phyloP scores from a whole-genome alignment of 1,140 invertebrate genomes.

The Microplitis demolitor region DNA sequence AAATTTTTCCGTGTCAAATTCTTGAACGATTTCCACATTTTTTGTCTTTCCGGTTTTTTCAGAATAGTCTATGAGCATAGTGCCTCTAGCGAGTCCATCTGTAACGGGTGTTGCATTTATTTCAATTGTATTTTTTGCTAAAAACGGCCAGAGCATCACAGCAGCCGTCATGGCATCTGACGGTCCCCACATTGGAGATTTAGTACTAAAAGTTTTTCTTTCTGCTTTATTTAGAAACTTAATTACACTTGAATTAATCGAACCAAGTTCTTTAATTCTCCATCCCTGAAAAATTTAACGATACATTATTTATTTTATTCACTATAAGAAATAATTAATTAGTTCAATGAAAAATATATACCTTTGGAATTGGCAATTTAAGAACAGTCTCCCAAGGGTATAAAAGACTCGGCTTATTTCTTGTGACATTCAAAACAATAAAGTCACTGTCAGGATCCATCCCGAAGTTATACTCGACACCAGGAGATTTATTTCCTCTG shows the following conservation, averaged over 20 bases:
- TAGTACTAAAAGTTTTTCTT: constrained; percentile 23
- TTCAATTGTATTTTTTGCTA: constrained; percentile 28
- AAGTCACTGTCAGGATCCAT: constrained; percentile 63
- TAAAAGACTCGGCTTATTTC: constrained; percentile 7
- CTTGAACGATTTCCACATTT: constrained; percentile 41
- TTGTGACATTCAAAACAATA: neutral
- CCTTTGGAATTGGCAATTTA: constrained; percentile 7
- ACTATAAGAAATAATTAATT: too few relatives aligned
- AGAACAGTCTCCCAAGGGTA: neutral
- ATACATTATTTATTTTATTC: too few relatives aligned
- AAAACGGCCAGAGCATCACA: constrained; percentile 42
- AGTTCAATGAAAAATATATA: neutral
- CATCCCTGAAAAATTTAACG: constrained; percentile 47
- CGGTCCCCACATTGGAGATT: constrained; percentile 35
- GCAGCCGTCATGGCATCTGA: constrained; percentile 47
- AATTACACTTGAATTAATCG: constrained; percentile 43
- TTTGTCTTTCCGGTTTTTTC: constrained; percentile 23
- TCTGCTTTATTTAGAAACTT: constrained; percentile 60
- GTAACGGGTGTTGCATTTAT: constrained; percentile 35
- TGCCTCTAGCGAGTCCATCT: constrained; percentile 34
- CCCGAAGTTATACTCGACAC: constrained; percentile 73
- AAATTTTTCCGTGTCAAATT: constrained; percentile 33
- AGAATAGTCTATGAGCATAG: constrained; percentile 40
- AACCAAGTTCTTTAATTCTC: constrained; percentile 50
- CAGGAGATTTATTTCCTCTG: constrained; percentile 61